These are phyloP conservation scores for Acleris literana DNA, from an alignment of 2,888 invertebrate species.

Conservation along the genomic window DNA sequence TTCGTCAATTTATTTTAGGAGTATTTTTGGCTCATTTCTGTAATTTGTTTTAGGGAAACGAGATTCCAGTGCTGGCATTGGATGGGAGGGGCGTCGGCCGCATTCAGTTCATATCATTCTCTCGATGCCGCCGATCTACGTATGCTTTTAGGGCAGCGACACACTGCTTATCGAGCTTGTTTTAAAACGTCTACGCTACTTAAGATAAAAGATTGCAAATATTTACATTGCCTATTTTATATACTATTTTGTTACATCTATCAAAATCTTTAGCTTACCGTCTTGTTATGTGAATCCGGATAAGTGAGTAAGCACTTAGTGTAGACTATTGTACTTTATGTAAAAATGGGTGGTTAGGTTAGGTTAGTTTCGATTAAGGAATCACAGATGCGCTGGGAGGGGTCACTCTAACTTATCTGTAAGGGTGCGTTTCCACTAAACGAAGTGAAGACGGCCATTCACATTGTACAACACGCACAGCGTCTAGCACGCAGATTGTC, in stretches of 20 bases:
- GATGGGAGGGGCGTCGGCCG: conserved; percentile 43
- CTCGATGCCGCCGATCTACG: conserved; percentile 7
- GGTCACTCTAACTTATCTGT: conserved; percentile 18
- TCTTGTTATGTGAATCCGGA: conserved; percentile 4
- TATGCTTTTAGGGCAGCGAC: conserved; percentile 20
- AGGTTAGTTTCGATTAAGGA: conserved; percentile 45
- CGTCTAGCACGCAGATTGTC: too few relatives aligned
- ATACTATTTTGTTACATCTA: conserved; percentile 21
- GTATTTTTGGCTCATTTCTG: conserved; percentile 7
- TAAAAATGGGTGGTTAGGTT: conserved; percentile 51
- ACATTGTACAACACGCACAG: too few relatives aligned
- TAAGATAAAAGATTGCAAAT: conserved; percentile 24
- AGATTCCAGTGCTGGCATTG: conserved; percentile 54
- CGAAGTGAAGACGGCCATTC: too few relatives aligned
- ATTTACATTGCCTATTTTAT: conserved; percentile 33
- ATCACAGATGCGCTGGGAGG: conserved; percentile 33
- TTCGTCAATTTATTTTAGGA: too few relatives aligned
- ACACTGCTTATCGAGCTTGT: conserved; percentile 9
- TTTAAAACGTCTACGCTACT: conserved; percentile 17
- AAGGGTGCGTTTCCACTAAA: too few relatives aligned
- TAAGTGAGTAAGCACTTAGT: conserved; percentile 22
- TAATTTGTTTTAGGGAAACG: conserved; percentile 51
- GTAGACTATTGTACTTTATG: conserved; percentile 46
- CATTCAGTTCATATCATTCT: conserved; percentile 32
- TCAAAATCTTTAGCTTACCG: conserved; percentile 21